Conservation (phyloP, 1,140 invertebrate species). For the Euwallacea fornicatus region DNA sequence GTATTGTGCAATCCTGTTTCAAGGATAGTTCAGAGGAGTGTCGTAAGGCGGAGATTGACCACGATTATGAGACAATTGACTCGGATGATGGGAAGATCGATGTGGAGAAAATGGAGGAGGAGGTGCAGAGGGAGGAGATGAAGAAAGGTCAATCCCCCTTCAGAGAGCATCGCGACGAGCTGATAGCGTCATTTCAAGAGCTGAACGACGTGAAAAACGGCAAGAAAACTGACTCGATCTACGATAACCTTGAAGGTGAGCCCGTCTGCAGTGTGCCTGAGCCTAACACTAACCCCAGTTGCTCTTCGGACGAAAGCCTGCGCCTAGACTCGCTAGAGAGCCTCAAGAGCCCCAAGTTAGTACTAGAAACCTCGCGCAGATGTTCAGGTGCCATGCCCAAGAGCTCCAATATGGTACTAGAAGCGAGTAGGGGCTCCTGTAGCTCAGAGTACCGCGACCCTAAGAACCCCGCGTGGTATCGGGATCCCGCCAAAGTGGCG, state of each 20-base stretch:
- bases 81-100: conserved; percentile 42
- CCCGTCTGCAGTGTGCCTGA: conserved; percentile 17
- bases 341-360: conserved; percentile 50
- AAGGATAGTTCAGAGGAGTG: conserved; percentile 42
- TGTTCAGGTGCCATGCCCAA: neutral
- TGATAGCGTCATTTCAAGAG: conserved; percentile 47
- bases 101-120: conserved; percentile 6
- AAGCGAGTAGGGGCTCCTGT: neutral
- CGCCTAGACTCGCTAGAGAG: conserved; percentile 42
- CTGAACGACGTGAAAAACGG: conserved; percentile 42
- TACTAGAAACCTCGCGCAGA: conserved; percentile 42
- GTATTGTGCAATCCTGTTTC: conserved; percentile 37
- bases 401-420: neutral
- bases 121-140: conserved; percentile 8
- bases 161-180: conserved; percentile 46
- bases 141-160: conserved; percentile 44
- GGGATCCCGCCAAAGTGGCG: conserved; percentile 59
- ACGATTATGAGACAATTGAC: conserved; percentile 51
- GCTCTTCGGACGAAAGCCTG: conserved; percentile 9
- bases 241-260: conserved; percentile 44
- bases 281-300: conserved; percentile 10
- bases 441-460: conserved; percentile 14
- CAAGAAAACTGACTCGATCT: conserved; percentile 32
- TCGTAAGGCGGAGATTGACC: conserved; percentile 38
- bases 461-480: conserved; percentile 54